phyloP scores from a whole-genome alignment of 1,140 invertebrate genomes.

The Drosophila bipectinata region DNA sequence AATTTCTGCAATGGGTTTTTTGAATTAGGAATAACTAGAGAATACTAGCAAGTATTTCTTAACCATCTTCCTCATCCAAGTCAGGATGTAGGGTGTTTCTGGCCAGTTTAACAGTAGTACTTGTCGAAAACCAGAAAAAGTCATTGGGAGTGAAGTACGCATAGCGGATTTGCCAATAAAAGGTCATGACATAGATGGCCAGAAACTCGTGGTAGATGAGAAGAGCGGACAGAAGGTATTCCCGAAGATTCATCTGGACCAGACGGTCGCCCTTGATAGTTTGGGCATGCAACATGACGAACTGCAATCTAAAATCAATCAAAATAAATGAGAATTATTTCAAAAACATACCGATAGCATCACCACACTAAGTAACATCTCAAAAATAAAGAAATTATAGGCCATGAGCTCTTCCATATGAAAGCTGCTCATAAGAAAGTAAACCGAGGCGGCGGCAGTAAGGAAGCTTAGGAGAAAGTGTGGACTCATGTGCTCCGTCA shows the following conservation, averaged over 20 bases:
- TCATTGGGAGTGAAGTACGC: slow-evolving; percentile 15
- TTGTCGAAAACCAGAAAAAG: slow-evolving; percentile 14
- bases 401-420: not conserved
- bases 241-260: slow-evolving; percentile 54
- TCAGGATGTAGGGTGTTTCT: not conserved
- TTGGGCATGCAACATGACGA: slow-evolving; percentile 62
- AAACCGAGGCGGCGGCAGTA: slow-evolving; percentile 31
- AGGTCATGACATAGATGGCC: slow-evolving; percentile 44
- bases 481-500: slow-evolving; percentile 47
- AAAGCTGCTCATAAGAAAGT: slow-evolving; percentile 21
- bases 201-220: slow-evolving; percentile 63
- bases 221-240: slow-evolving; percentile 53
- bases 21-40: not conserved
- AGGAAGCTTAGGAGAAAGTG: slow-evolving; percentile 57
- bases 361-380: slow-evolving; percentile 14
- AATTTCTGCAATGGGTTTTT: not conserved
- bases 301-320: slow-evolving; percentile 11
- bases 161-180: slow-evolving; percentile 47
- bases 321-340: not conserved
- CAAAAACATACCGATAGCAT: slow-evolving; percentile 39
- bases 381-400: not conserved
- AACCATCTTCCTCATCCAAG: not conserved
- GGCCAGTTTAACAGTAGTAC: not conserved
- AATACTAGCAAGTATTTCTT: not conserved
- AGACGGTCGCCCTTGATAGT: slow-evolving; percentile 56